These are phyloP conservation scores for Telmatochromis sp. DNA, from an alignment of 2,113 vertebrate species.

Conservation along the genomic window DNA sequence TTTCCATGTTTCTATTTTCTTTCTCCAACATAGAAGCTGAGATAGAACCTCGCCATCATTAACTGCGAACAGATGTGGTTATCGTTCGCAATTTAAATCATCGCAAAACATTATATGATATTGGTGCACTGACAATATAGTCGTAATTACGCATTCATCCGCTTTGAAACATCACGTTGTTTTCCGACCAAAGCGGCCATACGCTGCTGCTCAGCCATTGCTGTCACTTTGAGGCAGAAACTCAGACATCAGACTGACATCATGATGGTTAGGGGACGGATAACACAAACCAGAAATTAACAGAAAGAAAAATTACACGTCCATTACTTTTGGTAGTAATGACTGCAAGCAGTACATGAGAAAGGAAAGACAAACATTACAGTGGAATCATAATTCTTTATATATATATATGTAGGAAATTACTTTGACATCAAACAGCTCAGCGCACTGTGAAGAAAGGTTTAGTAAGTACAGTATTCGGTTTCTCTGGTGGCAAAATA, in stretches of 20 bases:
- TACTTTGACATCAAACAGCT: neutral
- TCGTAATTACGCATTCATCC: neutral
- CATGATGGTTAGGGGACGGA: neutral
- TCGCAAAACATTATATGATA: neutral
- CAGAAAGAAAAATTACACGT: neutral
- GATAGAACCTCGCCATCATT: neutral
- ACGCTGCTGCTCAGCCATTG: neutral
- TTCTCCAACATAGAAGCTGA: neutral
- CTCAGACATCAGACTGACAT: neutral
- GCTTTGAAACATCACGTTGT: neutral
- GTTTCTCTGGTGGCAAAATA: neutral
- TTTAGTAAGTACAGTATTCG: neutral
- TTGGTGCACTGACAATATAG: neutral
- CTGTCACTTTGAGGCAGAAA: neutral
- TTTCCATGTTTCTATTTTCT: slow-evolving; percentile 27
- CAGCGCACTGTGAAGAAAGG: neutral
- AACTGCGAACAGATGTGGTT: slow-evolving; percentile 41
- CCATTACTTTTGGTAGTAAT: neutral
- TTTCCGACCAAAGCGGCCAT: neutral
- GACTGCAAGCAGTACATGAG: neutral
- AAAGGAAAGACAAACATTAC: slow-evolving; percentile 19
- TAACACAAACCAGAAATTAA: slow-evolving; percentile 16
- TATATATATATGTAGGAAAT: neutral
- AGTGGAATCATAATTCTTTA: neutral
- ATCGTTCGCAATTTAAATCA: slow-evolving; percentile 10